phyloP scores from a whole-genome alignment of 2,888 invertebrate genomes.

The Caenorhabditis parvicauda region DNA sequence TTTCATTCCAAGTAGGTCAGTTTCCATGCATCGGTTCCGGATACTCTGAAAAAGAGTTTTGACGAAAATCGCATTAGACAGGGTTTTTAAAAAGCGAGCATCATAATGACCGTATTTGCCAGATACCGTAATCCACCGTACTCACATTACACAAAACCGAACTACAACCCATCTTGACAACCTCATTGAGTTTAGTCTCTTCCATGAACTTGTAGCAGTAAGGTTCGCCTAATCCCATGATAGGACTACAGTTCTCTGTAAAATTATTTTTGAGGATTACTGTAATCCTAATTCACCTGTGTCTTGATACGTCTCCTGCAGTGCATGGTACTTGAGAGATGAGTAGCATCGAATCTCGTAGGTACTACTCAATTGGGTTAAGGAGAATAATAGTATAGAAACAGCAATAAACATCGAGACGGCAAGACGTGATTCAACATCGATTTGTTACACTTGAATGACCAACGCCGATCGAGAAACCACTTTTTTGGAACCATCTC shows the following conservation, averaged over 20 bases:
- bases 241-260: constrained; percentile 32
- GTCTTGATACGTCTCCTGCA: constrained; percentile 32
- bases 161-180: constrained; percentile 46
- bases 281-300: constrained; percentile 18
- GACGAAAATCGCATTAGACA: neutral
- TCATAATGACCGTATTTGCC: neutral
- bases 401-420: too few species aligned
- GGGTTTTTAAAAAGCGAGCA: neutral
- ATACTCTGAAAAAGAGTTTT: constrained; percentile 31
- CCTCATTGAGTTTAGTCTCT: constrained; percentile 34
- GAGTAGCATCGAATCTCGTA: constrained; percentile 36
- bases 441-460: too few species aligned
- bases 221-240: constrained; percentile 33
- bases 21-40: constrained; percentile 40
- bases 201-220: constrained; percentile 48
- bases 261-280: constrained; percentile 3
- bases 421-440: too few species aligned
- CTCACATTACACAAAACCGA: constrained; percentile 43
- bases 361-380: too few species aligned
- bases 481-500: too few species aligned
- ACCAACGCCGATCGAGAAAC: too few species aligned
- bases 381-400: too few species aligned
- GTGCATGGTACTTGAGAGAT: constrained; percentile 35
- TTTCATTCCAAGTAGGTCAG: constrained; percentile 42
- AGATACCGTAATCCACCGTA: neutral